Conservation (phyloP, 1,140 invertebrate genomes). For the Rhopalosiphum padi region DNA sequence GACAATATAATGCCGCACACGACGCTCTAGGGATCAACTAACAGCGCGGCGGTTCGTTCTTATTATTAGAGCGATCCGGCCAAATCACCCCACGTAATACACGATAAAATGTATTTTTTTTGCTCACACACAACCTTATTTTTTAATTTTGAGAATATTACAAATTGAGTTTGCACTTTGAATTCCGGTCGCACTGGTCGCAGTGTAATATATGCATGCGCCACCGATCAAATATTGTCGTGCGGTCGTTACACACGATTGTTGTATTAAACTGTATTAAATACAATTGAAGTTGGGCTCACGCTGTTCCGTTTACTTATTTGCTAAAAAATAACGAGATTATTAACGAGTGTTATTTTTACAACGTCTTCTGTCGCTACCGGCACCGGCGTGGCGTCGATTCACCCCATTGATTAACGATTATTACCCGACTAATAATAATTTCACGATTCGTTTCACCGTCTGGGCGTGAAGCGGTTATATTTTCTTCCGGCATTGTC, state of each 20-base stretch:
- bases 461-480: neutral
- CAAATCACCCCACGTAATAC: neutral
- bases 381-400: neutral
- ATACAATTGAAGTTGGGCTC: neutral
- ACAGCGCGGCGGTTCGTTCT: neutral
- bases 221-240: neutral
- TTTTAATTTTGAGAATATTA: neutral
- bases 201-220: no score
- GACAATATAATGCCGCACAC: no score
- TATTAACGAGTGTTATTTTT: neutral
- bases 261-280: no score
- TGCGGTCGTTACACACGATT: neutral
- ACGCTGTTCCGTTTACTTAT: neutral
- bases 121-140: neutral
- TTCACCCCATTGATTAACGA: neutral
- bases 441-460: conserved; percentile 11
- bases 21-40: neutral
- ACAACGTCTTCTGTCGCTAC: neutral
- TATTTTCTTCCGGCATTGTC: neutral
- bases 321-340: neutral
- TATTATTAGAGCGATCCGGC: neutral
- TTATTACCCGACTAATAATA: neutral
- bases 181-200: neutral
- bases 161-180: neutral
- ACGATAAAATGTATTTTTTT: neutral